phyloP scores from a whole-genome alignment of 1,140 invertebrate genomes.

The Eurosta solidaginis region DNA sequence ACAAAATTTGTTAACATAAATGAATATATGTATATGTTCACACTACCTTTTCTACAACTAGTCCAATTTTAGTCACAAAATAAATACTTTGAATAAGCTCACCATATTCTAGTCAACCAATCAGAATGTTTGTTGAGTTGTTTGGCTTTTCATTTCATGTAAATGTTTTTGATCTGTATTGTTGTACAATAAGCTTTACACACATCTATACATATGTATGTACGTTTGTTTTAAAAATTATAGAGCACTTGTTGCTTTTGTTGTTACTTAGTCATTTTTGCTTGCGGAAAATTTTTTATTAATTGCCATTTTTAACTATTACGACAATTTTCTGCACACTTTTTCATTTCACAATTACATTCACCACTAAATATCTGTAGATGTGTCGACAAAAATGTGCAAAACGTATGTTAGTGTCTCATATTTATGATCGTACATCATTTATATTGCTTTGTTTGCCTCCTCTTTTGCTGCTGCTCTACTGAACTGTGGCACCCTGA shows the following conservation, averaged over 20 bases:
- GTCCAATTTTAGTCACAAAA: no score
- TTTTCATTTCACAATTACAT: background rate
- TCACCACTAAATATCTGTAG: background rate
- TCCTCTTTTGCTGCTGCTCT: background rate
- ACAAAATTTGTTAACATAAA: no score
- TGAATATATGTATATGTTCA: no score
- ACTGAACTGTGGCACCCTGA: background rate
- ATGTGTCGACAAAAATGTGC: background rate
- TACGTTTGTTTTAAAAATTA: background rate
- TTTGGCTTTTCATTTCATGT: no score
- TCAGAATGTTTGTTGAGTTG: no score
- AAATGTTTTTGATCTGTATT: no score
- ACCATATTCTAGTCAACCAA: no score
- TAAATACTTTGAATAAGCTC: no score
- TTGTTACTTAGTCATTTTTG: background rate
- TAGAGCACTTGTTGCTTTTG: background rate
- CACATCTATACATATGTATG: background rate
- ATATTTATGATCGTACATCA: background rate
- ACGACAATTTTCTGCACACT: slow-evolving; percentile 18
- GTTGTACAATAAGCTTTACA: no score
- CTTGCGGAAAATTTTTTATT: slow-evolving; percentile 14
- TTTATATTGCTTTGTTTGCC: background rate
- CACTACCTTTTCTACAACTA: no score
- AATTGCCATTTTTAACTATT: slow-evolving; percentile 2
- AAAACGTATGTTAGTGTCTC: background rate